Evolutionary conservation across 2,888 invertebrate genomes (phyloP).

Genomic region (Conus canariensis): DNA sequence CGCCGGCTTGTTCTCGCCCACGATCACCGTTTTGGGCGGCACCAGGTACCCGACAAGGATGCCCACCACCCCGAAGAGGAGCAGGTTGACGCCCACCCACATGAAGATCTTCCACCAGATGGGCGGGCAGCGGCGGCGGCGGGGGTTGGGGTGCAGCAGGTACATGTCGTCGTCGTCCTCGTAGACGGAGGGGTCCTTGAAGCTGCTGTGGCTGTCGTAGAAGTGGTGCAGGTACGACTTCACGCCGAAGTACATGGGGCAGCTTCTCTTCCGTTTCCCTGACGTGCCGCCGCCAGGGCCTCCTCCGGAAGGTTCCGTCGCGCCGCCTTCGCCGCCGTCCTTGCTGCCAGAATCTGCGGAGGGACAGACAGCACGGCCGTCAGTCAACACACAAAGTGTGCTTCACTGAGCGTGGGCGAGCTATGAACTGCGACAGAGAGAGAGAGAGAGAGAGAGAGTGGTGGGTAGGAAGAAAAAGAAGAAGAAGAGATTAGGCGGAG

Average conservation of each 20-base stretch:
- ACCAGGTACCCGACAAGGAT: constrained; percentile 80
- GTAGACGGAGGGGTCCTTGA: constrained; percentile 68
- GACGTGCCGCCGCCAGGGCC: neutral
- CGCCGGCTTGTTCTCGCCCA: constrained; percentile 74
- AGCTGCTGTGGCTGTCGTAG: constrained; percentile 75
- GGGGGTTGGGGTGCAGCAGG: constrained; percentile 74
- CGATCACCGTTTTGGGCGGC: constrained; percentile 69
- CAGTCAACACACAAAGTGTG: neutral
- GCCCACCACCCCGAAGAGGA: constrained; percentile 79
- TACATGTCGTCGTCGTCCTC: constrained; percentile 78
- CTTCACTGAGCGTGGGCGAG: too few species aligned
- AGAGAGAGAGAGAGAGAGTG: neutral
- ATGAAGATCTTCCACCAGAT: constrained; percentile 79
- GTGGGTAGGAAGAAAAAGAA: neutral
- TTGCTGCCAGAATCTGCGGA: neutral
- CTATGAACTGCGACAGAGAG: neutral
- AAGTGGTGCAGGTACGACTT: constrained; percentile 81
- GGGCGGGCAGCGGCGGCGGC: constrained; percentile 70
- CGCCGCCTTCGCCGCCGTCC: neutral
- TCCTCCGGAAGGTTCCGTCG: neutral
- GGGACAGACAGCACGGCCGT: neutral
- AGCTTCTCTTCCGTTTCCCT: constrained; percentile 79
- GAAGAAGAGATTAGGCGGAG: neutral
- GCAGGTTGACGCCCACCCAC: constrained; percentile 80
- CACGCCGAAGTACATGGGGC: constrained; percentile 79